phyloP scores from a whole-genome alignment of 1,140 invertebrate genomes.

The Drosophila rufa region DNA sequence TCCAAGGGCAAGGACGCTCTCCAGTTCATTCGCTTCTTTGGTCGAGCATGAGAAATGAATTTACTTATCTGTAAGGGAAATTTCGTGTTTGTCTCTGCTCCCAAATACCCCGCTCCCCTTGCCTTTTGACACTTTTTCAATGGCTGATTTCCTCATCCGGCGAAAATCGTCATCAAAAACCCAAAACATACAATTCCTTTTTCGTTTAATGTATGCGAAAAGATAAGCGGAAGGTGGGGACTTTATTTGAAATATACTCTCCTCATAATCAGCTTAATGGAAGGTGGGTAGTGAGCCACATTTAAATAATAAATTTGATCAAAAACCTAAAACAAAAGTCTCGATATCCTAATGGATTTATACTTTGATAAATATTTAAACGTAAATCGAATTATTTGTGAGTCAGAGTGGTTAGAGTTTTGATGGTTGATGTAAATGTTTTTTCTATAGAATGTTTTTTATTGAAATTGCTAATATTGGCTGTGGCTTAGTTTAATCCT shows the following conservation, averaged over 20 bases:
- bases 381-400: not conserved
- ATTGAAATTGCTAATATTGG: too few species aligned
- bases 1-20: slow-evolving; percentile 37
- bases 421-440: too few species aligned
- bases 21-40: slow-evolving; percentile 31
- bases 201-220: slow-evolving; percentile 23
- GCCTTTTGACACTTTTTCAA: slow-evolving; percentile 5
- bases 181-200: slow-evolving; percentile 45
- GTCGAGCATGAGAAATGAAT: slow-evolving; percentile 53
- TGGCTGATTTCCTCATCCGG: slow-evolving; percentile 44
- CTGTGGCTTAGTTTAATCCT: not conserved
- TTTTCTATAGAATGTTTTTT: not conserved
- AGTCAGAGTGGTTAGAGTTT: not conserved
- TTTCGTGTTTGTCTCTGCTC: slow-evolving; percentile 14
- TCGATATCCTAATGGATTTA: not conserved
- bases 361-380: slow-evolving; percentile 4
- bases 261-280: slow-evolving; percentile 1
- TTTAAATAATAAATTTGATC: slow-evolving; percentile 17
- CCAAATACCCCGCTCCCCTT: not conserved
- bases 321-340: not conserved
- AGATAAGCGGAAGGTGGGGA: not conserved
- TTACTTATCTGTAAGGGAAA: slow-evolving; percentile 36
- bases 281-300: not conserved
- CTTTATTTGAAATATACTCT: slow-evolving; percentile 22
- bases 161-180: slow-evolving; percentile 37